Evolutionary conservation across 2,797 vertebrate species (phyloP), one percentile per base, ranked within the genome.

Genomic region (Dendrocincla tyrannina): DNA sequence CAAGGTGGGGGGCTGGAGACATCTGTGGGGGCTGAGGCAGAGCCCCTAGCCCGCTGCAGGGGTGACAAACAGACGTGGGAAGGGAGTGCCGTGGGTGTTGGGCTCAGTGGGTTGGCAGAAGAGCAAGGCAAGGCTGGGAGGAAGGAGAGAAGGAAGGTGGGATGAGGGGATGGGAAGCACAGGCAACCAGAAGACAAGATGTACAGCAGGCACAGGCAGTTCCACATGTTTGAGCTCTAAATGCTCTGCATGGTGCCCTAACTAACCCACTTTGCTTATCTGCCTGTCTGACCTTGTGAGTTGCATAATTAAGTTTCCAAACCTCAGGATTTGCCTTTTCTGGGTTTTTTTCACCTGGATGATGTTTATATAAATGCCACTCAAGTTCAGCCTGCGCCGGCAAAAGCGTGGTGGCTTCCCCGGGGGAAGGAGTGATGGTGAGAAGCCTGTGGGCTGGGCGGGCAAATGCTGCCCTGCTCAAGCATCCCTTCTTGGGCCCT

Each of bases 1-100:
- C 98, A 98, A 98, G 98, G 98, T 98, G 97, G 97, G 93, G 33
- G 49, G 5, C 52, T 79, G 85, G 37, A 55, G 62, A 46, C 41
- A 44, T 2, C 3, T 10, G 2, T 5, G 33, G 62, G 49, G 30
- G 17, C 20, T 17, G 46, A 81, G 73, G 56, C 41, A 73, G 30
- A 63, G 75, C 18, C 44, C 47, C 18, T 30, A 10, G 41, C 47
- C 67, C 1, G 0, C 28, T 20, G 9, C 1, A 1, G 28, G 22
- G 55, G 23, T 42, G 22, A 37, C 47, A 56, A 33, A 69, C 7
- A 30, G 39, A 8, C 0, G 1, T 23, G 75, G 80, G 80, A 60
- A 62, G 24, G 63, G 66, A 64, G 37, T 2, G 0, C 37, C 41
- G n/a, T 14, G 53, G 60, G 25, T 8, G 1, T n/a, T 33, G 15